Base-by-base conservation (phyloP, 2,113 vertebrate genomes). In the Phylloscopus trochilus region DNA sequence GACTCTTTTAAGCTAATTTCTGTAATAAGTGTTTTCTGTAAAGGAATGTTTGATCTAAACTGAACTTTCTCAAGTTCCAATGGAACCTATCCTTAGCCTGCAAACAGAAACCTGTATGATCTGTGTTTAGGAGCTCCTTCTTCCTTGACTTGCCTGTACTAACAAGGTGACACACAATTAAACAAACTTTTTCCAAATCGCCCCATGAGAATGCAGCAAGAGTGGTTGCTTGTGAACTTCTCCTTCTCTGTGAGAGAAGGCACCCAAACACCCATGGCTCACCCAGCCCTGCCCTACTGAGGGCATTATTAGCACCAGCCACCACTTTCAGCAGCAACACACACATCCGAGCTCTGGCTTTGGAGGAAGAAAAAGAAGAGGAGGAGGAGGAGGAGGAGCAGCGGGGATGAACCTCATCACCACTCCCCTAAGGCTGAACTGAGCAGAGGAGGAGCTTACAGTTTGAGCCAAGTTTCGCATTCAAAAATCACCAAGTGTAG, bases 261-360 rank as follows among this genome's bases (percentile, higher is more conserved):
- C 51, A 92, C 10, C 2, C 35, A 22, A 19, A 39, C 19, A 43
- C 7, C 11, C 4, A 27, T 18, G 30, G 9, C 15, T 53, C 39
- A 21, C 15, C 31, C 59, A 68, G 41, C 37, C 46, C 49, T 47
- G 30, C 56, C 43, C 30, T 27, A 30, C 0, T 0, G 37, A 87
- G 8, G 12, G 18, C 23, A 33, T 6, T 4, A 1, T 6, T 26
- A 23, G 14, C 41, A 30, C 5, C 3, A 60, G 6, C 30, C 8
- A 3, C n/a, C 24, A 3, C 19, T 16, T 2, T 4, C 1, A 0
- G 18, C 23, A 18, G 10, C 2, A 7, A 27, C 31, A 26, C 9
- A 5, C 0, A 1, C 7, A 26, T 23, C 16, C 11, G 15, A 64
- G 27, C 44, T 56, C 53, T 1, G 7, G 21, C 16, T 41, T 46